Evolutionary conservation across 2,888 invertebrate species (phyloP).

Genomic region (Cryptocheilus praepositus): DNA sequence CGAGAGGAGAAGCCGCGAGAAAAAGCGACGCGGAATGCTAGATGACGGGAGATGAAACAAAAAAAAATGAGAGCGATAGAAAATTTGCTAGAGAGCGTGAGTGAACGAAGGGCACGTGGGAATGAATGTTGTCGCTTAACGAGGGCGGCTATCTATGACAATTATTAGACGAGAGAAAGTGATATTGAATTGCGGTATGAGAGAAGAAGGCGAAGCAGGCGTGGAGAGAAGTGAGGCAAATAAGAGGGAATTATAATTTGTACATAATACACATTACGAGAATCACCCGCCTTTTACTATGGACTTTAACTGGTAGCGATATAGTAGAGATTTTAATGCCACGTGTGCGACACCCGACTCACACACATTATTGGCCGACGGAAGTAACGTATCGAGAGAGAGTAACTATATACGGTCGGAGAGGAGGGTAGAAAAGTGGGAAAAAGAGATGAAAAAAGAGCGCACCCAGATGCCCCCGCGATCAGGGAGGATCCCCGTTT

Average conservation of each 20-base stretch:
- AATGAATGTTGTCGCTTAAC: neutral
- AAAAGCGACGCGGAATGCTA: constrained; percentile 27
- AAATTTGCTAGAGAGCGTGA: constrained; percentile 25
- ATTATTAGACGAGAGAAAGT: constrained; percentile 6
- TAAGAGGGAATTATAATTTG: constrained; percentile 54
- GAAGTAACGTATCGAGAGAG: neutral
- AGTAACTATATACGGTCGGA: neutral
- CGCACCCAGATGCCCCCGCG: too few species aligned
- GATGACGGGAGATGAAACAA: neutral
- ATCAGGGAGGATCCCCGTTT: too few species aligned
- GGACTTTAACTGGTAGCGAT: constrained; percentile 40
- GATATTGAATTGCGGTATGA: too few species aligned
- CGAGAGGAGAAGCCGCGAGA: constrained; percentile 22
- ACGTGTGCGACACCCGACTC: constrained; percentile 26
- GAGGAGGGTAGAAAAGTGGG: neutral
- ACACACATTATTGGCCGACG: constrained; percentile 12
- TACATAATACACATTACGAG: constrained; percentile 59
- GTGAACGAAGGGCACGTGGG: constrained; percentile 31
- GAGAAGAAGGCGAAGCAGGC: neutral
- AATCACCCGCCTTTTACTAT: constrained; percentile 59
- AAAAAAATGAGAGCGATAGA: constrained; percentile 1
- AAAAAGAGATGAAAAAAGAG: neutral
- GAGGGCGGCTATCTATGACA: constrained; percentile 1
- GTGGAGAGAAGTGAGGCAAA: constrained; percentile 13
- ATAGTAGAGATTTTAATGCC: constrained; percentile 15